These are phyloP conservation scores for Micoletzkya japonica DNA, from an alignment of 2,888 invertebrate species.

Conservation along the genomic window DNA sequence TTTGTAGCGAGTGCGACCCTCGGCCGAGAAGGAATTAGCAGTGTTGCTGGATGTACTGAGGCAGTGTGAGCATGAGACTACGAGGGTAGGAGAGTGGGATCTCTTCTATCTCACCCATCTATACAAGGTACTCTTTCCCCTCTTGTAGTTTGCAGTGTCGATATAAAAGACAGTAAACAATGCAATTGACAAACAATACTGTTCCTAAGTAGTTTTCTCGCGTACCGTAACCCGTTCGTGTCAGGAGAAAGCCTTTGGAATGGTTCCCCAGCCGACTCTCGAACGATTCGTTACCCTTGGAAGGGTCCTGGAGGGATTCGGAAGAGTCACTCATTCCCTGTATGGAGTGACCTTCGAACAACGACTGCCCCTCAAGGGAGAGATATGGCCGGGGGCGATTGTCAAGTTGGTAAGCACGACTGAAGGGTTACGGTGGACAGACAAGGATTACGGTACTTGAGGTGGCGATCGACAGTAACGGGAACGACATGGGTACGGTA, in stretches of 20 bases:
- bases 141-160: no score
- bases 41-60: slow-evolving; percentile 42
- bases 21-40: slow-evolving; percentile 49
- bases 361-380: slow-evolving; percentile 70
- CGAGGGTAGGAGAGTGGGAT: slow-evolving; percentile 45
- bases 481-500: slow-evolving; percentile 80
- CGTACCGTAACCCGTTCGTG: background rate
- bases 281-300: slow-evolving; percentile 25
- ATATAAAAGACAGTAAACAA: no score
- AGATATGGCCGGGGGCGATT: slow-evolving; percentile 85
- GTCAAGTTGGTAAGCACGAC: slow-evolving; percentile 75
- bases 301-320: slow-evolving; percentile 73
- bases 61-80: slow-evolving; percentile 35
- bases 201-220: background rate
- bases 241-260: slow-evolving; percentile 20
- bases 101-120: slow-evolving; percentile 44
- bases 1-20: slow-evolving; percentile 38
- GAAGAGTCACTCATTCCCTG: slow-evolving; percentile 62
- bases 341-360: slow-evolving; percentile 45
- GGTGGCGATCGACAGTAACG: slow-evolving; percentile 74
- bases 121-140: slow-evolving; percentile 36
- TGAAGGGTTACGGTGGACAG: background rate
- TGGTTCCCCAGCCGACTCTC: background rate
- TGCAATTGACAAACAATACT: no score
- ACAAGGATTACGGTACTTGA: slow-evolving; percentile 24